Evolutionary conservation across 2,888 invertebrate genomes (phyloP), one percentile per base, ranked within the genome.

Genomic region (Teleiodes luculella): DNA sequence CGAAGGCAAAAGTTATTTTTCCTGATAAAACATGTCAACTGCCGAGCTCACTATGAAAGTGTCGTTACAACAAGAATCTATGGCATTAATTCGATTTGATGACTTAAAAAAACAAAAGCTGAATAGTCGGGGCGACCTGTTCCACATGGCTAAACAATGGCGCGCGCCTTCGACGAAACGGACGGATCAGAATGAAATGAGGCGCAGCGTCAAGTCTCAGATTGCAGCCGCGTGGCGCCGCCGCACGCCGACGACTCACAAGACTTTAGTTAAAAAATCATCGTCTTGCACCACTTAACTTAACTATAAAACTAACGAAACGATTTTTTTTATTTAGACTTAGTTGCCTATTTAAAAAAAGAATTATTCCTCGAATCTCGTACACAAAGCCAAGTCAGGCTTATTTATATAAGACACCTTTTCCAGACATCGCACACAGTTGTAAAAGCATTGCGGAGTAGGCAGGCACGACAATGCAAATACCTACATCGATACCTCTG

Each of bases 191-290:
- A 35, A 35, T 35, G 35, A 39, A 86, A 88, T 83, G 86, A 84
- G 81, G 78, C 87, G 83, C 79, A 71, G 72, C 83, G 80, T 78
- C 78, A 77, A 78, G 75, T 85, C 84, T 87, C 86, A 77, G 83
- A 79, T 88, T 87, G 82, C 87, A 83, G 70, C 78, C 73, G 59
- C 71, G 74, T 81, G 86, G 87, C 86, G 87, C 86, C 86, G 74
- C 41, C 46, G 67, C 77, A 3, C 11, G 33, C n/a, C 33, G 11
- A 11, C 33, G 8, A n/a, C 33, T n/a, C 33, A 3, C 76, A 79
- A 80, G 74, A 72, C 72, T 47, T 16, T 16, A 47, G 75, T 73
- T 65, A 66, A 77, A 79, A 78, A 61, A 72, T 74, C 63, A 67
- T 59, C 71, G 75, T 62, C 72, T 67, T 71, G 83, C 78, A 76